Conservation (phyloP, 2,113 vertebrate species). For the Plecotus auritus region DNA sequence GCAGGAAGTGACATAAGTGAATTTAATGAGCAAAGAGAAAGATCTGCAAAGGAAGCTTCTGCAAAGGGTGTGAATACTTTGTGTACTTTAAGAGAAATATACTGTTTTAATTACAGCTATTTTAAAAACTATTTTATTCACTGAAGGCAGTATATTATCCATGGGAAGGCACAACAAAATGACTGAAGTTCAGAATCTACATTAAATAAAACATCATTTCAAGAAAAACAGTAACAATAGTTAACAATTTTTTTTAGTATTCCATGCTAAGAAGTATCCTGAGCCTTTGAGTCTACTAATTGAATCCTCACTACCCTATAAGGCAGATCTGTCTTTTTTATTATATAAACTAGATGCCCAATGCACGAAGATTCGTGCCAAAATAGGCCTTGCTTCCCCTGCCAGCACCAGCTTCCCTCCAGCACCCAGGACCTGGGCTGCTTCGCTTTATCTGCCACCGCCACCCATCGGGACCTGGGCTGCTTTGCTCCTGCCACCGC, state of each 20-base stretch:
- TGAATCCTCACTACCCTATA: background rate
- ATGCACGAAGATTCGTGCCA: no score
- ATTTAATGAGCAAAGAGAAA: background rate
- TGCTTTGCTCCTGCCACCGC: no score
- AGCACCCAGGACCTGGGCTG: no score
- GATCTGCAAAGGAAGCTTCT: background rate
- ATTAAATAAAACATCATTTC: background rate
- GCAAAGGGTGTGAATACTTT: background rate
- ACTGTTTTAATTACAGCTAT: background rate
- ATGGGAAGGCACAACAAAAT: background rate
- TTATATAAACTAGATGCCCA: background rate
- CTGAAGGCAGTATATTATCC: background rate
- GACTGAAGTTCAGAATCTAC: background rate
- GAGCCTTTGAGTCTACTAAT: background rate
- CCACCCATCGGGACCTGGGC: no score
- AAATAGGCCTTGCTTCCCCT: no score
- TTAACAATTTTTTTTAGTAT: background rate
- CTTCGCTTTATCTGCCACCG: no score
- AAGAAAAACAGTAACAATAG: background rate
- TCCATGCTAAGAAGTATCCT: background rate
- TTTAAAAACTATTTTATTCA: background rate
- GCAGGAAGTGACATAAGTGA: background rate
- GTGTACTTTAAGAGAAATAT: background rate
- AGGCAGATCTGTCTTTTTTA: background rate
- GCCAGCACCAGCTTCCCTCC: no score